A percentile compares a stretch with the other conserved stretches of the same genome.
phyloP scores from a whole-genome alignment of 1,140 invertebrate genomes.

The Trinorchestia longiramus region DNA sequence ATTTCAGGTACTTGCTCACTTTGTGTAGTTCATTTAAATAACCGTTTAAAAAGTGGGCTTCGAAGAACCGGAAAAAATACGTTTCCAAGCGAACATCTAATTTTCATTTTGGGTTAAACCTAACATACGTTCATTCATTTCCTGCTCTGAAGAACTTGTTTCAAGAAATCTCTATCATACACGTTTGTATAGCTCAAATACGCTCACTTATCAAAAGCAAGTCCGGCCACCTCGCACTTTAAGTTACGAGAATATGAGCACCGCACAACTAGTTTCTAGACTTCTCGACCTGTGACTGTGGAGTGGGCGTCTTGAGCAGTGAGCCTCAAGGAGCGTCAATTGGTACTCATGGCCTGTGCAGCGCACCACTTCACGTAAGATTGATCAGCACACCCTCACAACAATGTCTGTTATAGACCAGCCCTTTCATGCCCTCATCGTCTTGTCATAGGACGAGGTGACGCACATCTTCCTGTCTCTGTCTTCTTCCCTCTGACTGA shows the following conservation, averaged over 20 bases:
- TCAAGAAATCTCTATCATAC: neutral
- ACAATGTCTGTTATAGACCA: conserved; percentile 11
- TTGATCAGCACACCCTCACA: neutral
- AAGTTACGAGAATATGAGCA: neutral
- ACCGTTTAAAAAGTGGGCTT: neutral
- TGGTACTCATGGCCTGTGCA: conserved; percentile 22
- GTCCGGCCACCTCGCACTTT: neutral
- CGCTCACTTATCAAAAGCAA: neutral
- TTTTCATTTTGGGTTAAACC: neutral
- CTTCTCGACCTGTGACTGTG: neutral
- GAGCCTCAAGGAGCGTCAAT: conserved; percentile 34
- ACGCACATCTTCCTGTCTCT: neutral
- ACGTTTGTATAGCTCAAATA: neutral
- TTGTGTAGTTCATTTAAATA: neutral
- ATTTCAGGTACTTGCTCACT: neutral
- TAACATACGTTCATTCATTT: neutral
- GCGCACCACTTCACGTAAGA: conserved; percentile 27
- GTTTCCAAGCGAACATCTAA: neutral
- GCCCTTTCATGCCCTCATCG: conserved; percentile 31
- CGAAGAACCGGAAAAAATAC: neutral
- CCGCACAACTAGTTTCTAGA: neutral
- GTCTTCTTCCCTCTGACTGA: neutral
- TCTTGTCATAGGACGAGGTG: neutral
- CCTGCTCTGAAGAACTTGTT: neutral
- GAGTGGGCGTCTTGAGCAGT: conserved; percentile 1